A percentile compares a stretch with the other conserved stretches of the same genome.
phyloP scores from a whole-genome alignment of 2,888 invertebrate genomes.

The Agrotis clavis region DNA sequence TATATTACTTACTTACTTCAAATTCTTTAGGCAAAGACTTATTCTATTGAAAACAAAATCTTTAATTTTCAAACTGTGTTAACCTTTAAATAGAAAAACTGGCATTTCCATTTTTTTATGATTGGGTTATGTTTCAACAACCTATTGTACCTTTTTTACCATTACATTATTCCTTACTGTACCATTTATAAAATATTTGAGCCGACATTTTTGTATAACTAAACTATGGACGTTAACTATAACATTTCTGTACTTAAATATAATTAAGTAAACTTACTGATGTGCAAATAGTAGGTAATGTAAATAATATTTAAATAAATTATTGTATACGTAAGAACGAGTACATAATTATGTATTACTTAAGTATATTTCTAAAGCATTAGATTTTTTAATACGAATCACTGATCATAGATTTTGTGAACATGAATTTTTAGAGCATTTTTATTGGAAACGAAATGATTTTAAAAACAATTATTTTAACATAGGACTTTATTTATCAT shows the following conservation, averaged over 20 bases:
- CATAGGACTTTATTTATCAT: too few relatives aligned
- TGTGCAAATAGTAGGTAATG: slow-evolving; percentile 65
- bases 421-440: slow-evolving; percentile 36
- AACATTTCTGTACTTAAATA: slow-evolving; percentile 57
- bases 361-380: slow-evolving; percentile 64
- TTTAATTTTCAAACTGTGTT: not conserved
- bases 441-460: slow-evolving; percentile 13
- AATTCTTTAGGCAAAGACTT: too few relatives aligned
- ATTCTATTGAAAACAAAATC: too few relatives aligned
- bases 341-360: slow-evolving; percentile 61
- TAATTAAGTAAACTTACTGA: slow-evolving; percentile 50
- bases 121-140: not conserved
- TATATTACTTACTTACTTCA: too few relatives aligned
- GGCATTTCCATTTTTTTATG: too few relatives aligned
- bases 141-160: not conserved
- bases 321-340: slow-evolving; percentile 79
- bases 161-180: not conserved
- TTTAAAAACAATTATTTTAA: not conserved
- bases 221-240: slow-evolving; percentile 14
- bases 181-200: slow-evolving; percentile 24
- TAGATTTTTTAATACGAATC: slow-evolving; percentile 78
- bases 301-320: slow-evolving; percentile 78
- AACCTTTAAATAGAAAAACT: too few relatives aligned
- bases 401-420: slow-evolving; percentile 61
- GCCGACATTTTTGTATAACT: slow-evolving; percentile 20